A percentile compares a stretch with the other conserved stretches of the same genome.
phyloP scores from a whole-genome alignment of 2,113 vertebrate species.

The Podarcis raffonei region DNA sequence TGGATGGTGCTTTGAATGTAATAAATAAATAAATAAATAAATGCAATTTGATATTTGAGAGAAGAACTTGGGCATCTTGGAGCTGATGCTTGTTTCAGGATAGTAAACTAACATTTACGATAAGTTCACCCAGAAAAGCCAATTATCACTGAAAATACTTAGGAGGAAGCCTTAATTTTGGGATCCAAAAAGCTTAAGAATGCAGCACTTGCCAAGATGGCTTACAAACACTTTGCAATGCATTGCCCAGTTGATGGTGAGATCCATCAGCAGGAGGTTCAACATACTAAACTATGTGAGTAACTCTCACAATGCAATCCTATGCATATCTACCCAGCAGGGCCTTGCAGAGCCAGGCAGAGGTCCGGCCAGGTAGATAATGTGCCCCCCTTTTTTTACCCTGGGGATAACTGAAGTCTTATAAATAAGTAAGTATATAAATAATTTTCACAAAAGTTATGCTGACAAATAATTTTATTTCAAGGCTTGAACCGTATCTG shows the following conservation, averaged over 20 bases:
- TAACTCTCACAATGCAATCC: neutral
- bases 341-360: neutral
- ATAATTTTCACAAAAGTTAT: too few relatives aligned
- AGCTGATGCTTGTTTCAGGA: neutral
- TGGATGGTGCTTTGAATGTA: too few relatives aligned
- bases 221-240: neutral
- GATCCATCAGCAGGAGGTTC: neutral
- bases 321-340: neutral
- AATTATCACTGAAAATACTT: neutral
- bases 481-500: too few relatives aligned
- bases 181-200: neutral
- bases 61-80: neutral
- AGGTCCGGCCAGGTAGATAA: too few relatives aligned
- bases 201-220: neutral
- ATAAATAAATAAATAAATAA: too few relatives aligned
- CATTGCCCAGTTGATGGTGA: neutral
- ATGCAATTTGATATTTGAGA: neutral
- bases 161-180: fast-evolving
- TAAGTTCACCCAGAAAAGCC: neutral
- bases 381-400: too few relatives aligned
- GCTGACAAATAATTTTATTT: too few relatives aligned
- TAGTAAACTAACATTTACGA: neutral
- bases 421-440: too few relatives aligned
- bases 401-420: too few relatives aligned
- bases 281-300: neutral